Base-by-base conservation (phyloP, 2,888 invertebrate species). In the Pegoplata infirma region DNA sequence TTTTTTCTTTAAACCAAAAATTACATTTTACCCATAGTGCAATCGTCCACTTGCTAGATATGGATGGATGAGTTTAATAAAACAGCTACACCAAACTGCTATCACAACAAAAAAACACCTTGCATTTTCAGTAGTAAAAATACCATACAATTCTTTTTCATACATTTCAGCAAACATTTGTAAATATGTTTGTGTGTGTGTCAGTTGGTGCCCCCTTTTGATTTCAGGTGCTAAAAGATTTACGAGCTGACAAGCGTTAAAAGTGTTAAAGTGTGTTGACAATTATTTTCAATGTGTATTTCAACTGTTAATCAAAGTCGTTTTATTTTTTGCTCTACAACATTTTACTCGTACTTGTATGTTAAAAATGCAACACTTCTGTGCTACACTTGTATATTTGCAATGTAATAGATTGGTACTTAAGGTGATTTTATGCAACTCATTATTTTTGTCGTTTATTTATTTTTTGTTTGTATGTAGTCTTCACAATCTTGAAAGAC, bases 211-310 rank as follows among this genome's bases (percentile, higher is more conserved):
- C 19, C 61, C 40, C 46, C 25, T 58, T 67, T 71, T n/a, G n/a
- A 61, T 53, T 79, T 79, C 75, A 75, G 75, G 78, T 79, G 78
- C 78, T 73, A 47, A 67, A 79, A 81, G 81, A 81, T 81, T 81
- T 81, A 81, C 76, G 79, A 81, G 80, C 80, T 81, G 81, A 80
- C 81, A 81, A 67, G 64, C 79, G 66, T 79, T 76, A 76, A 81
- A 71, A 81, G 76, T 78, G 76, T 81, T 79, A 75, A 79, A 79
- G 75, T 79, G 75, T 79, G 78, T 79, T 79, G 78, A 79, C 78
- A 79, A 79, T 79, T 79, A 75, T 79, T 79, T 79, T 56, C 71
- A 75, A 79, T 79, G 66, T 79, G 61, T 79, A 66, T 71, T 79
- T 79, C 71, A 79, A 75, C 74, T 79, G 61, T 67, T 79, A 75